phyloP scores from a whole-genome alignment of 2,113 vertebrate species.

The Chloropsis hardwickii region DNA sequence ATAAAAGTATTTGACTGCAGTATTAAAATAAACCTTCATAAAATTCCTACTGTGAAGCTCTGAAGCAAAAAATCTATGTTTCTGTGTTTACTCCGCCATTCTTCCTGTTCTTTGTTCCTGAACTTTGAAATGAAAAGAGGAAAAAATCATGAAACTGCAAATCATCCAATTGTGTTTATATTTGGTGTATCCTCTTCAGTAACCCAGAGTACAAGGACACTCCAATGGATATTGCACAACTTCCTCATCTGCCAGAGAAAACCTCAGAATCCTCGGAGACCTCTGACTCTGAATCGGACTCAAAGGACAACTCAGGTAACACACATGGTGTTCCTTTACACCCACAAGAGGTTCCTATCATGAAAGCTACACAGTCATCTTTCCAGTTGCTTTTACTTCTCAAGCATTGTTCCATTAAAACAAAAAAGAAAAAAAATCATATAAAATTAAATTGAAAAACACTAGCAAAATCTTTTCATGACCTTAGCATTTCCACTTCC shows the following conservation, averaged over 20 bases:
- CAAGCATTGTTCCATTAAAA: neutral
- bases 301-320: constrained; percentile 97
- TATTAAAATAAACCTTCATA: constrained; percentile 37
- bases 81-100: constrained; percentile 7
- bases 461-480: neutral
- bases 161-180: neutral
- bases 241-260: constrained; percentile 94
- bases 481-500: neutral
- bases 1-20: constrained; percentile 18
- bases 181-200: constrained; percentile 70
- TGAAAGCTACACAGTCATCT: neutral
- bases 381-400: neutral
- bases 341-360: neutral
- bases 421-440: neutral
- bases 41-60: constrained; percentile 12
- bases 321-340: neutral
- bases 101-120: constrained; percentile 29
- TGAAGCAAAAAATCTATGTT: neutral
- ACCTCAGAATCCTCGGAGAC: constrained; percentile 94
- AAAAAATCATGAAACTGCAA: neutral
- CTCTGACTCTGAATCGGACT: constrained; percentile 96
- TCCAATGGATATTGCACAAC: constrained; percentile 94
- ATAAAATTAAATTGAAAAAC: neutral
- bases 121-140: constrained; percentile 6
- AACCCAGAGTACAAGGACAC: constrained; percentile 95